Conservation (phyloP, 2,888 invertebrate species). For the Drosophila borborema region DNA sequence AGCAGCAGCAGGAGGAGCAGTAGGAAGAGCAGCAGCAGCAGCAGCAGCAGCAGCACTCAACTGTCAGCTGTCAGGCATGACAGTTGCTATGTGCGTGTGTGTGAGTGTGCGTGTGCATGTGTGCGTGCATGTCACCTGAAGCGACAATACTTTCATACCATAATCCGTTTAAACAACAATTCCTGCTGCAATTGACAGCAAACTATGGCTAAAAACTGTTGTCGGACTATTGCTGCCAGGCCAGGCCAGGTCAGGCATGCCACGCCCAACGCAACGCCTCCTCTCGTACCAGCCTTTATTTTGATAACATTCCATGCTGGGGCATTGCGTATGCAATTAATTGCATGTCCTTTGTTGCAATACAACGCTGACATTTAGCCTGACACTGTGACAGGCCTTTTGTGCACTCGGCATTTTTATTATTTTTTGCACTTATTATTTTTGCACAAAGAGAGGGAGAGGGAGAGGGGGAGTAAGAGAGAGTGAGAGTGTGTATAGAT, state of each 20-base stretch:
- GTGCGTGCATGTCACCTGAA: slow-evolving; percentile 37
- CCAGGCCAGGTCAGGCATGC: background rate
- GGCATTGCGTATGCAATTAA: slow-evolving; percentile 52
- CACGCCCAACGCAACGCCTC: background rate
- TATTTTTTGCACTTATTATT: slow-evolving; percentile 24
- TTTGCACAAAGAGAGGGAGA: no score
- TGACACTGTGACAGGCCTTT: slow-evolving; percentile 52
- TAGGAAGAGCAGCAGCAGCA: background rate
- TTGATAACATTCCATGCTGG: slow-evolving; percentile 5
- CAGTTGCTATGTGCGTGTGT: slow-evolving; percentile 10
- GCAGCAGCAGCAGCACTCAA: slow-evolving; percentile 6
- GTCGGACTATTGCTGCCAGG: background rate
- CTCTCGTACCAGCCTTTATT: background rate
- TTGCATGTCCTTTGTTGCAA: slow-evolving; percentile 48
- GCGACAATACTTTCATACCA: slow-evolving; percentile 37
- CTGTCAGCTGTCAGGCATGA: slow-evolving; percentile 67
- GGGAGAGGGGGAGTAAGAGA: background rate
- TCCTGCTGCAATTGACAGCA: slow-evolving; percentile 53
- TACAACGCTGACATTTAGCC: slow-evolving; percentile 40
- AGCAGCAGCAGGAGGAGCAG: background rate
- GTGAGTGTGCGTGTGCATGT: slow-evolving; percentile 11
- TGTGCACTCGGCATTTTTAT: slow-evolving; percentile 29
- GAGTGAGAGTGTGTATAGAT: background rate
- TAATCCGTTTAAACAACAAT: slow-evolving; percentile 73
- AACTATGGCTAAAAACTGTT: slow-evolving; percentile 15